These are phyloP conservation scores for Chironomus tepperi DNA, from an alignment of 1,140 invertebrate species.

Conservation along the genomic window DNA sequence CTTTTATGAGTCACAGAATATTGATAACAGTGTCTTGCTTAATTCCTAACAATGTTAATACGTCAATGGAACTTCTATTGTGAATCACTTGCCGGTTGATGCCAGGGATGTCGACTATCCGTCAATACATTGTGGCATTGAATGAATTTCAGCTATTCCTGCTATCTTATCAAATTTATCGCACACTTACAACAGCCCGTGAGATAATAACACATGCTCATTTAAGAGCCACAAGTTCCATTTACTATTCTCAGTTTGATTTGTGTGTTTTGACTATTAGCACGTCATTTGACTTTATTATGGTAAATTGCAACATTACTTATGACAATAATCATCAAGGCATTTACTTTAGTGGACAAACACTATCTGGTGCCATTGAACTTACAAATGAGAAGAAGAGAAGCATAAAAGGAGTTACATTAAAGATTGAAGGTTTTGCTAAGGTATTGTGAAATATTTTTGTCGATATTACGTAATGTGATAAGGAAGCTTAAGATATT, in stretches of 20 bases:
- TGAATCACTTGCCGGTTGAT: no score
- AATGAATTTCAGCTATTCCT: no score
- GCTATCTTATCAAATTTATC: no score
- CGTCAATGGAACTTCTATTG: no score
- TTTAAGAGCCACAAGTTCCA: no score
- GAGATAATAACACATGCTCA: no score
- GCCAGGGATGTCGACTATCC: no score
- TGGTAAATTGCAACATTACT: conserved; percentile 40
- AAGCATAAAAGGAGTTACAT: conserved; percentile 38
- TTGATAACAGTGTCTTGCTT: no score
- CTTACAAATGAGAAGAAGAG: conserved; percentile 42
- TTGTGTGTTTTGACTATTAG: not conserved
- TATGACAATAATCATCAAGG: conserved; percentile 43
- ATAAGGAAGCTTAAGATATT: not conserved
- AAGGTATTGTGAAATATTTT: conserved; percentile 38
- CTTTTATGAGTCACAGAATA: no score
- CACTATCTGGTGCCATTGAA: conserved; percentile 43
- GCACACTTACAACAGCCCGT: no score
- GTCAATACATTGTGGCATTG: no score
- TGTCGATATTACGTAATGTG: conserved; percentile 30
- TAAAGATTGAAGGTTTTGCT: conserved; percentile 29
- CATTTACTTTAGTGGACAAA: conserved; percentile 46
- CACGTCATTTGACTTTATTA: conserved; percentile 26
- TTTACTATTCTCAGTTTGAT: not conserved
- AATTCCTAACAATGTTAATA: no score